Conservation (phyloP, 2,113 vertebrate species). For the Poeciliopsis retropinna region DNA sequence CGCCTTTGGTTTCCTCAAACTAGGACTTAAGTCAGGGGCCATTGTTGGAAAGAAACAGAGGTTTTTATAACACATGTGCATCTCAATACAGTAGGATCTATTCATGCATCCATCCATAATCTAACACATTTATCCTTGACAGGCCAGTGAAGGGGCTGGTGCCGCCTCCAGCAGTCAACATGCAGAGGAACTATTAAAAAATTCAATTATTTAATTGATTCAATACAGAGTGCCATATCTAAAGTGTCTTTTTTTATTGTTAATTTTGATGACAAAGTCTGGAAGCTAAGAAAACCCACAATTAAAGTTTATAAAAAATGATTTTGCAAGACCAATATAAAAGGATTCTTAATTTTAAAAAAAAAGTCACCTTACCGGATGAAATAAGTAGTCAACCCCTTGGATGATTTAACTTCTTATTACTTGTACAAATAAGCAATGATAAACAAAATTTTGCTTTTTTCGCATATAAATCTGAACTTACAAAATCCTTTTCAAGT, state of each 20-base stretch:
- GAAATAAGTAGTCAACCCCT: too few species aligned
- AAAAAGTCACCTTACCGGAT: background rate
- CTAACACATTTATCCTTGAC: too few species aligned
- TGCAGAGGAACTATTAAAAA: background rate
- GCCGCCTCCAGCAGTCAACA: too few species aligned
- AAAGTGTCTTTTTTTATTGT: background rate
- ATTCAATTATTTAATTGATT: background rate
- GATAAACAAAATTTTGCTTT: too few species aligned
- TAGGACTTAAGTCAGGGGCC: slow-evolving; percentile 20
- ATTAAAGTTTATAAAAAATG: background rate
- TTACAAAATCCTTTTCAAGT: background rate
- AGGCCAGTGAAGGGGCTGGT: too few species aligned
- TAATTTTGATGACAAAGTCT: background rate
- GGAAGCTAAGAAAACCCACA: background rate
- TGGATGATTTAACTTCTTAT: too few species aligned
- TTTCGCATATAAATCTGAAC: too few species aligned
- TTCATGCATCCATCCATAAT: too few species aligned
- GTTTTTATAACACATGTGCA: background rate
- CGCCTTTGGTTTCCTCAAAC: slow-evolving; percentile 11
- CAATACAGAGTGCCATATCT: background rate
- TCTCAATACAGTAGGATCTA: too few species aligned
- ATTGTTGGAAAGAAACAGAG: slow-evolving; percentile 3
- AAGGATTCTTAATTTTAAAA: background rate
- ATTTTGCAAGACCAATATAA: background rate
- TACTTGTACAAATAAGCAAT: too few species aligned